Percentiles rank a stretch among this genome's conserved stretches.
phyloP scores from a whole-genome alignment of 2,113 vertebrate genomes.

The Lycocorax pyrrhopterus region DNA sequence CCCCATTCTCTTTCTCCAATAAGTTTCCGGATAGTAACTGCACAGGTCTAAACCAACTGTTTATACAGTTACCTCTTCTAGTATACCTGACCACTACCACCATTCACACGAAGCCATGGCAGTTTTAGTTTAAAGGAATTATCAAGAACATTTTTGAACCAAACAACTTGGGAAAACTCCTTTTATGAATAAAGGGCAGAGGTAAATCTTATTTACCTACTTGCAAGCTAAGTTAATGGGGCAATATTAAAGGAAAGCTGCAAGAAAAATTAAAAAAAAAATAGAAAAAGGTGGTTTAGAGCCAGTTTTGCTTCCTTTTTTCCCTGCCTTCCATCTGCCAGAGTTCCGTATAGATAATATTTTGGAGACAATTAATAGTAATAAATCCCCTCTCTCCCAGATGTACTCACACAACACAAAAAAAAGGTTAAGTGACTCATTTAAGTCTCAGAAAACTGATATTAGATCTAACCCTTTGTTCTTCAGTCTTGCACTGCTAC shows the following conservation, averaged over 20 bases:
- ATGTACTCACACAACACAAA: neutral
- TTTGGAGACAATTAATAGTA: neutral
- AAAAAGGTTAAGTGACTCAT: constrained; percentile 2
- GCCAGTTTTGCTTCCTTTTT: neutral
- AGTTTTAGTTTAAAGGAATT: neutral
- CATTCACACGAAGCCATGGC: neutral
- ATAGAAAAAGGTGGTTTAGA: neutral
- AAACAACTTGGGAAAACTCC: neutral
- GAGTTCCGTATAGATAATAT: neutral
- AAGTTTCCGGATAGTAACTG: neutral
- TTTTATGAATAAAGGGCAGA: neutral
- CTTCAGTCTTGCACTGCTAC: neutral
- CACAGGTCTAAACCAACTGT: neutral
- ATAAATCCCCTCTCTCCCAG: neutral
- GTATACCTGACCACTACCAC: neutral
- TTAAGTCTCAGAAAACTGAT: neutral
- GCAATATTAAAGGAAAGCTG: neutral
- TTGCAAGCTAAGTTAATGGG: neutral
- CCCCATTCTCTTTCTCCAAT: neutral
- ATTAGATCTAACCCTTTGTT: neutral
- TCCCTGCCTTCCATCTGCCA: neutral
- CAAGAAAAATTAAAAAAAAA: neutral
- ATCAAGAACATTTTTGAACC: neutral
- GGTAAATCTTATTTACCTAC: neutral
- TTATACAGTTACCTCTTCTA: neutral